Conservation (phyloP, 2,113 vertebrate genomes). For the Seriola dumerili region DNA sequence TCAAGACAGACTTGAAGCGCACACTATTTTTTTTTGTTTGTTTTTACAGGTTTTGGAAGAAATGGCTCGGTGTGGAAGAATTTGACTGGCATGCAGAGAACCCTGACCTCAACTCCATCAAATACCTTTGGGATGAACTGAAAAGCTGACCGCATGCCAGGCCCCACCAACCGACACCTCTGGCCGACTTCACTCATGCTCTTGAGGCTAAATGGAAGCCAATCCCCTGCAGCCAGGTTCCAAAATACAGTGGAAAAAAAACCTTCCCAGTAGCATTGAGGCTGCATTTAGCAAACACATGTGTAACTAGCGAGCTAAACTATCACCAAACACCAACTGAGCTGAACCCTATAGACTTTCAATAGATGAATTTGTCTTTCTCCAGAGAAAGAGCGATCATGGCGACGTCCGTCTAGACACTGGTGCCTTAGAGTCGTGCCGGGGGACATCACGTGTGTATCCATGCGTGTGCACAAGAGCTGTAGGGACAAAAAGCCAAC, state of each 20-base stretch:
- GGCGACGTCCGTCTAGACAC: conserved; percentile 61
- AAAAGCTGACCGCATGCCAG: neutral
- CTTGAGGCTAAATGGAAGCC: neutral
- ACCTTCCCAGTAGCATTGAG: neutral
- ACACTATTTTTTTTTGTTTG: too few relatives aligned
- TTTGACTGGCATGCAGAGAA: neutral
- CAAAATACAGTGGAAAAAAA: neutral
- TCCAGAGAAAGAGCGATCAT: conserved; percentile 17
- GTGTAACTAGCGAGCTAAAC: neutral
- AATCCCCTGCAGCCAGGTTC: too few relatives aligned
- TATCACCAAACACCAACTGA: neutral
- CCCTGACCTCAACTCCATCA: neutral
- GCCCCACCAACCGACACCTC: neutral
- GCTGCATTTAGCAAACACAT: neutral
- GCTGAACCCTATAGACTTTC: neutral
- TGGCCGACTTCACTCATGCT: neutral
- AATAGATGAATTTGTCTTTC: conserved; percentile 41
- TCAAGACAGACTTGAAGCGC: too few relatives aligned
- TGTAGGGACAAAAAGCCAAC: conserved; percentile 27
- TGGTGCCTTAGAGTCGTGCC: conserved; percentile 51
- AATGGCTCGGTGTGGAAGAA: neutral
- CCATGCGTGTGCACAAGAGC: conserved; percentile 35
- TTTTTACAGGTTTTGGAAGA: neutral
- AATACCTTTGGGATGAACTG: neutral
- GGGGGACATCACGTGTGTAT: neutral